Conservation (phyloP, 2,888 invertebrate genomes). For the Meghimatium bilineatum region DNA sequence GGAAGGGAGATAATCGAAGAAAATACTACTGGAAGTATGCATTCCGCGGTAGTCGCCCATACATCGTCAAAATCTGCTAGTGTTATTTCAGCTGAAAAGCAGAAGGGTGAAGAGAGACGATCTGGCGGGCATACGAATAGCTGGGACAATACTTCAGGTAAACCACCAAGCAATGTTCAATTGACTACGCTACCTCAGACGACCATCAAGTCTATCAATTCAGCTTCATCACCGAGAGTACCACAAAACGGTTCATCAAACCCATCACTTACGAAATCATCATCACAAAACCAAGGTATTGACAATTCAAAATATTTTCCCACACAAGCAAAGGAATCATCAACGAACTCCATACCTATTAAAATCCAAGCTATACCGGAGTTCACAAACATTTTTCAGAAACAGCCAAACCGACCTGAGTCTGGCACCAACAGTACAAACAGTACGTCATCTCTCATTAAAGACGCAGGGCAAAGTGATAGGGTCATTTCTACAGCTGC, state of each 20-base stretch:
- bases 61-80: neutral
- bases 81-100: neutral
- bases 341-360: neutral
- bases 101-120: neutral
- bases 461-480: neutral
- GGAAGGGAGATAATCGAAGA: conserved; percentile 4
- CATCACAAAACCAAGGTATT: neutral
- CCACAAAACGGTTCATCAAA: neutral
- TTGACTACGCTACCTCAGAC: neutral
- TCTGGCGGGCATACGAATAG: conserved; percentile 9
- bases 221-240: neutral
- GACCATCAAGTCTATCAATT: conserved; percentile 10
- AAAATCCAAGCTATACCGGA: neutral
- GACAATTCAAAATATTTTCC: neutral
- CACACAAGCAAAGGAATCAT: neutral
- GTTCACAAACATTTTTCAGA: neutral
- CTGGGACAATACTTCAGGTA: conserved; percentile 12
- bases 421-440: neutral
- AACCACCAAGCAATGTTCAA: neutral
- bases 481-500: conserved; percentile 18
- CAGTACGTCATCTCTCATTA: neutral
- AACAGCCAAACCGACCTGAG: neutral
- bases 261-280: neutral
- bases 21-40: neutral
- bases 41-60: conserved; percentile 19